A percentile compares a stretch with the other conserved stretches of the same genome.
These are phyloP conservation scores for Monomorium pharaonis DNA, from an alignment of 1,140 invertebrate genomes.

Conservation along the genomic window DNA sequence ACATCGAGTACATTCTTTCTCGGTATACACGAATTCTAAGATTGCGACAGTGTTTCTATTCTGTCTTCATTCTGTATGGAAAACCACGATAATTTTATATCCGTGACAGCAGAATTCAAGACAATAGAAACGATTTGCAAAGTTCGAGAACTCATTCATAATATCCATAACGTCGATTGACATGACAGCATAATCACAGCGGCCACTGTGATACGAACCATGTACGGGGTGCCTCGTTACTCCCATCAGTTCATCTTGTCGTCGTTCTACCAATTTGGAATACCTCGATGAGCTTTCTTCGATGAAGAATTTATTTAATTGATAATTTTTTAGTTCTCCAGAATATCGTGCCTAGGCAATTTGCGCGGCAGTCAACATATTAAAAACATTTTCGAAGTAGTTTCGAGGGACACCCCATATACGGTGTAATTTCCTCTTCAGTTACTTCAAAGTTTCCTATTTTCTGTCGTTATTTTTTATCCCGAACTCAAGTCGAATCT, in stretches of 20 bases:
- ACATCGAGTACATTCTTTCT: constrained; percentile 21
- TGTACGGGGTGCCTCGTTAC: not conserved
- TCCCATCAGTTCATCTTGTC: not conserved
- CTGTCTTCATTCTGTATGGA: constrained; percentile 29
- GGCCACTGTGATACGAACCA: constrained; percentile 7
- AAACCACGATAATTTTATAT: constrained; percentile 10
- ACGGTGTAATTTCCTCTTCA: not conserved
- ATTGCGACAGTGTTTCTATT: not conserved
- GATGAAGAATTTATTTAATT: not conserved
- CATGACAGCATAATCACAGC: constrained; percentile 46
- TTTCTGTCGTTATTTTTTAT: constrained; percentile 1
- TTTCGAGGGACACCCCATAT: constrained; percentile 14
- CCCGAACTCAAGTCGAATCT: constrained; percentile 8
- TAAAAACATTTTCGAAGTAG: not conserved
- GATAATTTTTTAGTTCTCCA: not conserved
- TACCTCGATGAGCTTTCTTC: not conserved
- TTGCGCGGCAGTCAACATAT: not conserved
- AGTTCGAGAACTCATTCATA: constrained; percentile 13
- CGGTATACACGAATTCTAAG: not conserved
- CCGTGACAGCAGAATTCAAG: not conserved
- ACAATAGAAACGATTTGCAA: not conserved
- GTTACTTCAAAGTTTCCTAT: not conserved
- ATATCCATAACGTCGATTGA: constrained; percentile 11
- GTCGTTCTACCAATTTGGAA: not conserved
- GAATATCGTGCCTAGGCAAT: not conserved